Evolutionary conservation across 2,888 invertebrate genomes (phyloP), one percentile per base, ranked within the genome.

Genomic region (Helleia helle): DNA sequence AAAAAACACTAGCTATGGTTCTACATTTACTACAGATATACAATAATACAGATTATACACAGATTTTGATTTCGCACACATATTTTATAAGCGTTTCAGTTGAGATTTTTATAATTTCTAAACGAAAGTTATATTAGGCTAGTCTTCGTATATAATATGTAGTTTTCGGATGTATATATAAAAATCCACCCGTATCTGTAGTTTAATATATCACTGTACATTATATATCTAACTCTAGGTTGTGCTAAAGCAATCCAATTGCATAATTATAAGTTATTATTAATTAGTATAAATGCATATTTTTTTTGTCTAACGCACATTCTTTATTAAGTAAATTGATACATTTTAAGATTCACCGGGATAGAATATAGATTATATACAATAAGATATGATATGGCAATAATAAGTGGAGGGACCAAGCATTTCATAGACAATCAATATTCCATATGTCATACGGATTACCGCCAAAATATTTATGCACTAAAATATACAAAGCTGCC

Each of bases 221-320:
- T 48, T 50, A 44, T 54, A 56, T 66, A n/a, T n/a, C n/a, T 55
- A 67, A 65, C 59, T 55, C 64, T 61, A 63, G 77, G 75, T 81
- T 79, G 79, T 80, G 76, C 56, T 51, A 51, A 58, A 57, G 77
- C 76, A 77, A 79, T 80, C 56, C 59, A 60, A 83, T 77, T 80
- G 79, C 79, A 71, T 61, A 58, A 55, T 58, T 59, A 25, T 18
- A 53, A 52, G 54, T 51, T 48, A 18, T 42, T 30, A 31, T 26
- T 31, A n/a, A 31, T 31, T 25, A 31, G 24, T 5, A 18, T 34
- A 34, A 34, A 22, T 34, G 34, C 34, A 34, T 22, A 15, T 30
- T 15, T 30, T 15, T 30, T 15, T n/a, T n/a, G 22, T 22, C 8
- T 22, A 22, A 8, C 22, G 22, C 8, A 7, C 5, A 22, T 7